Evolutionary conservation across 2,888 invertebrate species (phyloP).

Genomic region (Cephus rjabovi): DNA sequence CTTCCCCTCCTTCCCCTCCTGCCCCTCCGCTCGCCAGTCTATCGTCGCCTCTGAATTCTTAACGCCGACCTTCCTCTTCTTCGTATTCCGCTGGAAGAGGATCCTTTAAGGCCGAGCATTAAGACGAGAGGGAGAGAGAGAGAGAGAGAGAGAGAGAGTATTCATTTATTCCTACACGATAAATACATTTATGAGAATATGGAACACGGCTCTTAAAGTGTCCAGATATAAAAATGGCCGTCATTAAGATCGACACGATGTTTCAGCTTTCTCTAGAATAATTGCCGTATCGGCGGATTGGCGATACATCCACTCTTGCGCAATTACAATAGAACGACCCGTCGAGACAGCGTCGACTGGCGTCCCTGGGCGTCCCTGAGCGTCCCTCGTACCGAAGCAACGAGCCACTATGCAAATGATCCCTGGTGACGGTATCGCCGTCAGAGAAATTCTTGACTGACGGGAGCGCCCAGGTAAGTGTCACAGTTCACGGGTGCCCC

Average conservation of each 20-base stretch:
- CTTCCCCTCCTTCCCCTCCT: no score
- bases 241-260: neutral
- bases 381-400: neutral
- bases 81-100: neutral
- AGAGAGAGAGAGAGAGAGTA: no score
- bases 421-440: neutral
- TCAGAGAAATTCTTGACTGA: neutral
- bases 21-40: neutral
- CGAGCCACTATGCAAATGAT: neutral
- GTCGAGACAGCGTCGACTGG: neutral
- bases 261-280: neutral
- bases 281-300: neutral
- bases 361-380: neutral
- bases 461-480: neutral
- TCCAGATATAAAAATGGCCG: neutral
- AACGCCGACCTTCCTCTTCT: neutral
- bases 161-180: neutral
- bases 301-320: neutral
- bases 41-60: neutral
- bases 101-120: neutral
- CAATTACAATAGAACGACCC: neutral
- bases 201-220: neutral
- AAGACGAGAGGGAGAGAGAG: neutral
- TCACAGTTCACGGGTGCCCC: neutral
- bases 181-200: neutral